Percentiles rank a stretch among this genome's conserved stretches.
These are phyloP conservation scores for Anser cygnoides DNA, from an alignment of 2,113 vertebrate species.

Conservation along the genomic window DNA sequence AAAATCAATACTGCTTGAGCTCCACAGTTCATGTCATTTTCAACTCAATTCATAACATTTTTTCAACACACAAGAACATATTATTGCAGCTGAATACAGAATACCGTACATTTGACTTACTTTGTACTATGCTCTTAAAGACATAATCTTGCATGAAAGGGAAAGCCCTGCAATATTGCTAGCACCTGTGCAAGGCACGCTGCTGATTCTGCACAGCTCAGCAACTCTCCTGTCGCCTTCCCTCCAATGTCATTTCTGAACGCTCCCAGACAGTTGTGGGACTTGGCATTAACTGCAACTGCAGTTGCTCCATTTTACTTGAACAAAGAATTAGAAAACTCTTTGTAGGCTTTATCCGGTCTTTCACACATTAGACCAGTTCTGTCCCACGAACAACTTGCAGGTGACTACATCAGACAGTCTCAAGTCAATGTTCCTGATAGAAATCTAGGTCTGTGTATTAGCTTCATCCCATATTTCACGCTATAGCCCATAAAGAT, in stretches of 20 bases:
- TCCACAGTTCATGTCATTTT: background rate
- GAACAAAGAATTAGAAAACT: background rate
- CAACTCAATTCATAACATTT: background rate
- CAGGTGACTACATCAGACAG: background rate
- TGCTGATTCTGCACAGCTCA: background rate
- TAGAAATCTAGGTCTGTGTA: background rate
- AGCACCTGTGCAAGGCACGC: background rate
- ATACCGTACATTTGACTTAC: background rate
- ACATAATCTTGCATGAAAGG: background rate
- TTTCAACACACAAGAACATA: background rate
- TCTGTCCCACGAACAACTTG: background rate
- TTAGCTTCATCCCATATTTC: background rate
- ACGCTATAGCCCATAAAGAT: background rate
- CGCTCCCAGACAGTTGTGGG: background rate
- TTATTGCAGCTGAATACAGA: rapidly evolving
- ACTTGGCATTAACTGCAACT: background rate
- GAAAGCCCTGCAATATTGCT: background rate
- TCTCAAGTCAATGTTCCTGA: background rate
- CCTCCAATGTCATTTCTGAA: background rate
- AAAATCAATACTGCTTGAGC: background rate
- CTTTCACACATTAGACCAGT: background rate
- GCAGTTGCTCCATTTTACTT: background rate
- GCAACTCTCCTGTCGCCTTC: background rate
- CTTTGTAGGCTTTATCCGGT: background rate
- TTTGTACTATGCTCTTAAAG: background rate